Conservation (phyloP, 2,113 vertebrate species). For the Tautogolabrus adspersus region DNA sequence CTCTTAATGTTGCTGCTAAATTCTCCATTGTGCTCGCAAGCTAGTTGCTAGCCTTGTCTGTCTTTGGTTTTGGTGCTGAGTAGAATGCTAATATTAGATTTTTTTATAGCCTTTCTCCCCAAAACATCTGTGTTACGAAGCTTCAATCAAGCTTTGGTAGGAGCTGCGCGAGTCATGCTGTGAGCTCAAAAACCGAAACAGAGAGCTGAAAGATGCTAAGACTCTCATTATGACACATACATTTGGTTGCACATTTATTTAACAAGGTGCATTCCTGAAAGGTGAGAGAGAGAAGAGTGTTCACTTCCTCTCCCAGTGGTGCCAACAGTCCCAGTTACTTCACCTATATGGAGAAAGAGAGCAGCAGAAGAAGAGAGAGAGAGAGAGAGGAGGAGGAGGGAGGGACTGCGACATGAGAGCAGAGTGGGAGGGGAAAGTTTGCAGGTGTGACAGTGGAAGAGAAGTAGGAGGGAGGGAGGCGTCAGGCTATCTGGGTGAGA, state of each 20-base stretch:
- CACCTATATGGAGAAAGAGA: slow-evolving; percentile 82
- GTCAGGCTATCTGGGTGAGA: slow-evolving; percentile 77
- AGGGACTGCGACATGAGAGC: slow-evolving; percentile 29
- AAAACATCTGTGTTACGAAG: neutral
- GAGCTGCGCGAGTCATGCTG: neutral
- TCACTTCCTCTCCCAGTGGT: slow-evolving; percentile 75
- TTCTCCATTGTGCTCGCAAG: neutral
- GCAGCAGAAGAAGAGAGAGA: slow-evolving; percentile 50
- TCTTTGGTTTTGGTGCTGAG: neutral
- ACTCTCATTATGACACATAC: neutral
- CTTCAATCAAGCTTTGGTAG: neutral
- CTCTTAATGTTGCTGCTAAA: neutral
- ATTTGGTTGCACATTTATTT: slow-evolving; percentile 53
- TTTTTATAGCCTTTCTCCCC: neutral
- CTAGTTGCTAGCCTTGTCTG: neutral
- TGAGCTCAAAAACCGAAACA: neutral
- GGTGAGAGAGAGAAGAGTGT: slow-evolving; percentile 24
- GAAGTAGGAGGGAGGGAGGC: slow-evolving; percentile 59
- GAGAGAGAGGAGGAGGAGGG: slow-evolving; percentile 11
- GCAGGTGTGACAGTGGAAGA: slow-evolving; percentile 81
- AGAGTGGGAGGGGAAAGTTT: slow-evolving; percentile 79
- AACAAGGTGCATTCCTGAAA: slow-evolving; percentile 48
- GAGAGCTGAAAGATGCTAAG: neutral
- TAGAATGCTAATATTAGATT: neutral
- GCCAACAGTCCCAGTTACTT: slow-evolving; percentile 83